Percentiles rank a stretch among this genome's conserved stretches.
Evolutionary conservation across 2,113 vertebrate genomes (phyloP).

Genomic region (Dolichotis patagonum): DNA sequence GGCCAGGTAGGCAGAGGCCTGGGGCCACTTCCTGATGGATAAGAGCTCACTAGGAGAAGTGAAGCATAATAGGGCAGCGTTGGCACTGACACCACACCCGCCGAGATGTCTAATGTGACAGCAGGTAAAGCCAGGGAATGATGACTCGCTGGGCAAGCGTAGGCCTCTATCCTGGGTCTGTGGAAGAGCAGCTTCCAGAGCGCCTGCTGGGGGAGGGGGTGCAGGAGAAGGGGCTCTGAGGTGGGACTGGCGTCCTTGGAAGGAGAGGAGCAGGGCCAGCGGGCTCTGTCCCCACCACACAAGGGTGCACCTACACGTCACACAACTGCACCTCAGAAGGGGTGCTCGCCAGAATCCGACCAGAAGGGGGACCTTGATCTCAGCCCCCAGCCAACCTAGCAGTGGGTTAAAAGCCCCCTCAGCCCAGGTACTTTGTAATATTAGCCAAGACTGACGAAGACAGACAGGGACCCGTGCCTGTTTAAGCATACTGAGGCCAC

Average conservation of each 20-base stretch:
- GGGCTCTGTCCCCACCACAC: neutral
- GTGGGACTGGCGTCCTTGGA: neutral
- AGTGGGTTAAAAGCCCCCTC: neutral
- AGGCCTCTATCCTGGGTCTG: neutral
- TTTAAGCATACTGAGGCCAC: accelerated
- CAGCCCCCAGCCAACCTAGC: neutral
- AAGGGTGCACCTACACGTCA: neutral
- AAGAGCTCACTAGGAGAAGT: neutral
- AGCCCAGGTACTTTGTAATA: neutral
- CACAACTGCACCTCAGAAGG: neutral
- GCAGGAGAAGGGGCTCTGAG: neutral
- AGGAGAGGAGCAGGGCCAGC: neutral
- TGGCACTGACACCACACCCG: accelerated
- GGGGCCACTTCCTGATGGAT: neutral
- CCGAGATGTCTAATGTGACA: neutral
- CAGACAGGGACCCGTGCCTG: accelerated
- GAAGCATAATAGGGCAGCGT: accelerated
- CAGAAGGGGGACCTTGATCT: neutral
- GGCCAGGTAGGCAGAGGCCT: neutral
- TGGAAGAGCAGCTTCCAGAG: neutral
- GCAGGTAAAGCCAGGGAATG: neutral
- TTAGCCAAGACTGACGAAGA: neutral
- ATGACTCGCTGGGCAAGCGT: accelerated
- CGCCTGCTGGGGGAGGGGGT: accelerated
- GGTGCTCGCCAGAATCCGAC: neutral